Evolutionary conservation across 2,797 vertebrate genomes (phyloP).

Genomic region (Triplophysa bombifrons): DNA sequence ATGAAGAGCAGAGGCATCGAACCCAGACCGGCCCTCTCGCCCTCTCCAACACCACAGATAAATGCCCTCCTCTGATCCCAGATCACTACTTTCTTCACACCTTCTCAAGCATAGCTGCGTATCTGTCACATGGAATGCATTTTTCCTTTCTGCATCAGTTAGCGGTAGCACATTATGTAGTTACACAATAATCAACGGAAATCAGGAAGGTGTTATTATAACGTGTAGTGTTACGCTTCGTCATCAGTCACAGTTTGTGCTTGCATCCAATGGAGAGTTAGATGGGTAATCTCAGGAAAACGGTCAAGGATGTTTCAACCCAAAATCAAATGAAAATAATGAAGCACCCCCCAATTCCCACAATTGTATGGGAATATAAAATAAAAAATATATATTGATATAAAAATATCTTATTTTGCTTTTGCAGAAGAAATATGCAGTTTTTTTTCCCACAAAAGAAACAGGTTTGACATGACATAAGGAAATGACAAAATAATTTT

Average conservation of each 20-base stretch:
- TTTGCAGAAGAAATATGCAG: no score
- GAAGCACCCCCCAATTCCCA: not conserved
- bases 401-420: no score
- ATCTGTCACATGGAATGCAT: conserved; percentile 18
- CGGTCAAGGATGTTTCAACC: conserved; percentile 3
- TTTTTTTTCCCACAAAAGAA: no score
- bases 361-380: not conserved
- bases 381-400: no score
- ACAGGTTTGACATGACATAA: no score
- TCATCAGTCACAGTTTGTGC: conserved; percentile 14
- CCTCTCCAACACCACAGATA: conserved; percentile 54
- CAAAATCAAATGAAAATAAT: not conserved
- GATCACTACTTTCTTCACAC: conserved; percentile 2
- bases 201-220: conserved; percentile 40
- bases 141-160: conserved; percentile 25
- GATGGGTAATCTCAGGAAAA: not conserved
- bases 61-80: conserved; percentile 59
- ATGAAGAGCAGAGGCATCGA: conserved; percentile 87
- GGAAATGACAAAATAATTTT: no score
- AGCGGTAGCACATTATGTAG: conserved; percentile 40
- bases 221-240: conserved; percentile 28
- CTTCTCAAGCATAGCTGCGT: conserved; percentile 58
- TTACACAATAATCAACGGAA: conserved; percentile 32
- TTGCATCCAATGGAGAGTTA: not conserved
- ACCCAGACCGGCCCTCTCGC: conserved; percentile 71